phyloP scores from a whole-genome alignment of 2,113 vertebrate genomes.

The Turdus rufiventris region DNA sequence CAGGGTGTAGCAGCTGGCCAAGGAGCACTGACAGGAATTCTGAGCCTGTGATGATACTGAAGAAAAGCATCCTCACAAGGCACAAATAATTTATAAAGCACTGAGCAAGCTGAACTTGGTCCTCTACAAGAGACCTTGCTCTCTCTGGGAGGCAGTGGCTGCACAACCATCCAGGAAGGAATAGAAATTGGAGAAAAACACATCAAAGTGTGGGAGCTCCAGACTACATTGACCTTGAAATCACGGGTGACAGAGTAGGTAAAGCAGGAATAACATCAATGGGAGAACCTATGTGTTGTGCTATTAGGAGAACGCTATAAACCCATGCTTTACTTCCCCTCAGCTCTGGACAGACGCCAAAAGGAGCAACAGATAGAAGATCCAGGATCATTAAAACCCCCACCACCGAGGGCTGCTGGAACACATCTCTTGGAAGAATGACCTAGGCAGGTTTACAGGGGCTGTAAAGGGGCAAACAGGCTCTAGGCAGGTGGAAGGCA shows the following conservation, averaged over 20 bases:
- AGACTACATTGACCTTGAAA: neutral
- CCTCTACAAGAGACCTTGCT: neutral
- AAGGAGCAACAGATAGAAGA: neutral
- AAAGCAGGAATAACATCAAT: neutral
- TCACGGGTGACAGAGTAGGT: neutral
- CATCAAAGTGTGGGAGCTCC: neutral
- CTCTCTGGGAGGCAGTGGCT: neutral
- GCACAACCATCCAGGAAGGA: neutral
- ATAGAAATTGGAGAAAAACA: neutral
- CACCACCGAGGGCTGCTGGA: neutral
- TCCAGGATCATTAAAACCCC: neutral
- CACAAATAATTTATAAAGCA: neutral
- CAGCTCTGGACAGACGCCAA: neutral
- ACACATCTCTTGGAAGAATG: neutral
- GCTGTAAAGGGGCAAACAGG: neutral
- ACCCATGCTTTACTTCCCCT: neutral
- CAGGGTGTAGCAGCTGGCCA: neutral
- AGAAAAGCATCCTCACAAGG: neutral
- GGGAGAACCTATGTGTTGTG: neutral
- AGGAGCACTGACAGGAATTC: neutral
- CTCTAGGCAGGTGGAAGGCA: neutral
- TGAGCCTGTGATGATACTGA: neutral
- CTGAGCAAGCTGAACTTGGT: neutral
- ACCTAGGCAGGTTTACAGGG: neutral
- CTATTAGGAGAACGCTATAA: neutral